Conservation (phyloP, 2,797 vertebrate species). For the Cossypha niveicapilla region DNA sequence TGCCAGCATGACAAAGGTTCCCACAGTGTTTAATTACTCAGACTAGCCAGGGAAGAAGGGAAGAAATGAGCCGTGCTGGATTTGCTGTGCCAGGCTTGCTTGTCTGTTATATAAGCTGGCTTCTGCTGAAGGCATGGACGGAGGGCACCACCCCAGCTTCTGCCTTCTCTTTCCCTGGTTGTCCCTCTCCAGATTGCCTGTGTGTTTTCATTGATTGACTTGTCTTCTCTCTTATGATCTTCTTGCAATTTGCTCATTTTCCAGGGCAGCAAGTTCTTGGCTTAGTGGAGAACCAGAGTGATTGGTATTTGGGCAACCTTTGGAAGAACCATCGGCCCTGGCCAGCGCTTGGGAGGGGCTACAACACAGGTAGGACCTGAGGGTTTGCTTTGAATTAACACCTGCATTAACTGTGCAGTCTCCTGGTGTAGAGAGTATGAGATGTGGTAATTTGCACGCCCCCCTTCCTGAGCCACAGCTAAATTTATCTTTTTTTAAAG, state of each 20-base stretch:
- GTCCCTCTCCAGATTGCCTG: neutral
- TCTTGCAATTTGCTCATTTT: slow-evolving; percentile 49
- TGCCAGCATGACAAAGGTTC: slow-evolving; percentile 45
- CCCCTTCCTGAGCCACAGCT: neutral
- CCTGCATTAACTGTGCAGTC: neutral
- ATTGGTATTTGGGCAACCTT: slow-evolving; percentile 97
- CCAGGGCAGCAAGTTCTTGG: slow-evolving; percentile 95
- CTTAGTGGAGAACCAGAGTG: slow-evolving; percentile 97
- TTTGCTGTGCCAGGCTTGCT: neutral
- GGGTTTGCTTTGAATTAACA: neutral
- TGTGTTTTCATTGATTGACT: neutral
- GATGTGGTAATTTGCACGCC: neutral
- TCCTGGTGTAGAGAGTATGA: neutral
- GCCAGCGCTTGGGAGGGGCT: slow-evolving; percentile 93
- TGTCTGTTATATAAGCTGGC: neutral
- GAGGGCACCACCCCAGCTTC: neutral
- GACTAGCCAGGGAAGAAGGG: slow-evolving; percentile 18
- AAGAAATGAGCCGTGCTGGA: slow-evolving; percentile 5
- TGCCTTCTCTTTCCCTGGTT: neutral
- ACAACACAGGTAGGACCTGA: slow-evolving; percentile 88
- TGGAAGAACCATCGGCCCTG: slow-evolving; percentile 99
- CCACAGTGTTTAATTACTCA: slow-evolving; percentile 55
- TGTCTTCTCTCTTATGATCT: neutral
- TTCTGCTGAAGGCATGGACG: neutral
- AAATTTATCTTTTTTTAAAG: neutral